These are phyloP conservation scores for Myotis pilosus DNA, from an alignment of 2,797 vertebrate species.

Conservation along the genomic window DNA sequence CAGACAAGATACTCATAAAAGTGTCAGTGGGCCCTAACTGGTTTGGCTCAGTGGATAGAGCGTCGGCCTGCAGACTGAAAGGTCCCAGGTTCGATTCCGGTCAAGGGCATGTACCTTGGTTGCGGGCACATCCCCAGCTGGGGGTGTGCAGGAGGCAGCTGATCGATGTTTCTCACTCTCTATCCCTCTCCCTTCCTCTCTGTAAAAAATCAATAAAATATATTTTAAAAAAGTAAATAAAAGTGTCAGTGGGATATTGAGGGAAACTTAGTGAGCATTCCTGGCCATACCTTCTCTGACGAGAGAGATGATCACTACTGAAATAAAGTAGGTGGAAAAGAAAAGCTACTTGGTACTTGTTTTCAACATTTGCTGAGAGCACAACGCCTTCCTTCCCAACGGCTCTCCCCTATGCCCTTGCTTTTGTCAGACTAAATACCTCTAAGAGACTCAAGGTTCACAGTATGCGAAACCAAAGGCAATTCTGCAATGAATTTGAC, in stretches of 20 bases:
- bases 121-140: no score
- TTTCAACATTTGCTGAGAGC: neutral
- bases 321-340: neutral
- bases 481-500: neutral
- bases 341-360: neutral
- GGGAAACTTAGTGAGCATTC: neutral
- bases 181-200: no score
- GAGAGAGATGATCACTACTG: neutral
- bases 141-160: no score
- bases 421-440: neutral
- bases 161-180: no score
- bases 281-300: neutral
- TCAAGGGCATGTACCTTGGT: no score
- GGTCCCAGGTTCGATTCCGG: no score
- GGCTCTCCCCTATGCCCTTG: neutral
- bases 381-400: neutral
- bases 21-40: neutral
- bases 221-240: neutral
- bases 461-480: neutral
- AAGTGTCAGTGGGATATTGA: neutral
- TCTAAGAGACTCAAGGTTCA: neutral
- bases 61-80: no score
- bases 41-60: no score
- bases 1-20: slow-evolving; percentile 1
- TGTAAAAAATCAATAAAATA: no score